A percentile compares a stretch with the other conserved stretches of the same genome.
Evolutionary conservation across 1,140 invertebrate species (phyloP).

Genomic region (Archivesica marissinica): DNA sequence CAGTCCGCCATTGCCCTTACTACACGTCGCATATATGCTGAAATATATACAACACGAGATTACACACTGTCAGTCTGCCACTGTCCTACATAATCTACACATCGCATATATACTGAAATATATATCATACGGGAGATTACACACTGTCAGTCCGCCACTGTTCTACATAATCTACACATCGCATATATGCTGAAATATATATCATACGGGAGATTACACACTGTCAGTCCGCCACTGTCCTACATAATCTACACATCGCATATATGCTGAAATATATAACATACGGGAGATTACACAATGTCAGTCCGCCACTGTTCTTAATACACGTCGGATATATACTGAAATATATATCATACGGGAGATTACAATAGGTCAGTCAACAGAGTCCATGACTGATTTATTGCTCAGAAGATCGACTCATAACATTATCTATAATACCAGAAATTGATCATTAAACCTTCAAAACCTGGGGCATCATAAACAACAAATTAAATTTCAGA

Average conservation of each 20-base stretch:
- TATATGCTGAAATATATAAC: conserved; percentile 42
- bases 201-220: conserved; percentile 40
- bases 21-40: conserved; percentile 26
- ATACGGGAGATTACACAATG: conserved; percentile 38
- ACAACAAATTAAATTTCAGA: too few species aligned
- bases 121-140: too few species aligned
- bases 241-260: conserved; percentile 35
- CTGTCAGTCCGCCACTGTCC: background rate
- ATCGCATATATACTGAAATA: conserved; percentile 44
- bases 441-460: too few species aligned
- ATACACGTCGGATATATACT: conserved; percentile 46
- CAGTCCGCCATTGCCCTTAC: background rate
- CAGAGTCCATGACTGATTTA: too few species aligned
- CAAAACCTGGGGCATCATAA: too few species aligned
- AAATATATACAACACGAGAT: conserved; percentile 24
- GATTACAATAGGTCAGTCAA: conserved; percentile 11
- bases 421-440: too few species aligned
- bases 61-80: conserved; percentile 19
- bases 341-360: too few species aligned
- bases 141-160: too few species aligned
- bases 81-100: background rate
- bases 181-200: conserved; percentile 6
- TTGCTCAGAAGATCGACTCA: too few species aligned
- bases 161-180: background rate
- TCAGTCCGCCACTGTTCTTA: background rate